A percentile compares a stretch with the other conserved stretches of the same genome.
These are phyloP conservation scores for Leptopilina boulardi DNA, from an alignment of 1,140 invertebrate species.

Conservation along the genomic window DNA sequence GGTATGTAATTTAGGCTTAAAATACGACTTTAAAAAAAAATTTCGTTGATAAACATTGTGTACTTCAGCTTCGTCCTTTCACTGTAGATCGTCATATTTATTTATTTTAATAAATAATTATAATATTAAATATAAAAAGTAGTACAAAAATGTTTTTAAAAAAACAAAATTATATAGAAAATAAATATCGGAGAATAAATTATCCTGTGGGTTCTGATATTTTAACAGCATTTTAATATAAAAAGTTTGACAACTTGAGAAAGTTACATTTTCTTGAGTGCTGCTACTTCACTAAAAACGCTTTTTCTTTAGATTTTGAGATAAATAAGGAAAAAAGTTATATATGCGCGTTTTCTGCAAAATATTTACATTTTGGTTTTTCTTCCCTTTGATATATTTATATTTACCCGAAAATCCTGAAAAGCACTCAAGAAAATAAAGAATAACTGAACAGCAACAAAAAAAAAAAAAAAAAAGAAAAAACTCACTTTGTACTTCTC, in stretches of 20 bases:
- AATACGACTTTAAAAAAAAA: too few species aligned
- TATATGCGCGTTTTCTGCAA: neutral
- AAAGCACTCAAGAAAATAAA: neutral
- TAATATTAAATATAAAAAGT: too few species aligned
- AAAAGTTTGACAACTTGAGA: neutral
- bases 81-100: too few species aligned
- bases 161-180: neutral
- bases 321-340: neutral
- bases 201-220: neutral
- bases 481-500: neutral
- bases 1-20: too few species aligned
- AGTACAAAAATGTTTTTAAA: too few species aligned
- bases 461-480: too few species aligned
- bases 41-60: too few species aligned
- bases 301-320: neutral
- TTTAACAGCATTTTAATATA: neutral
- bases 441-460: neutral
- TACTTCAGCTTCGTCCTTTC: too few species aligned
- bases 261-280: slow-evolving; percentile 17
- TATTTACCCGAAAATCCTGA: neutral
- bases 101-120: too few species aligned
- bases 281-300: neutral
- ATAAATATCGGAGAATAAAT: neutral
- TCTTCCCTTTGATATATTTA: neutral
- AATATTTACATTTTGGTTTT: neutral